Evolutionary conservation across 2,888 invertebrate species (phyloP).

Genomic region (Acleris holmiana): DNA sequence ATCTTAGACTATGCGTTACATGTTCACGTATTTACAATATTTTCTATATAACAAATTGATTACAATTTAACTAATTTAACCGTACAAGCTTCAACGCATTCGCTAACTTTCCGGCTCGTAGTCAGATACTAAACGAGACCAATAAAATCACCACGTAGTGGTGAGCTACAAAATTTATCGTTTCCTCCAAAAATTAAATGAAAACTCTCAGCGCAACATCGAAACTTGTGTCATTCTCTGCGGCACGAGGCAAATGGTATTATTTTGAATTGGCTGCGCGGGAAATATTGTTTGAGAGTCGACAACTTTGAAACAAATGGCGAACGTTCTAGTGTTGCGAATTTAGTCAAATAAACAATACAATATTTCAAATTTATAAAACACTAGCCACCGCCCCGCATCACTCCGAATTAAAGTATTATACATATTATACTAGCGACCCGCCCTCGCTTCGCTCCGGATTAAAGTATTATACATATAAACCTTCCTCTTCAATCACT

Average conservation of each 20-base stretch:
- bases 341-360: too few relatives aligned
- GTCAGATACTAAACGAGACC: constrained; percentile 12
- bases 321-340: not conserved
- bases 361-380: too few relatives aligned
- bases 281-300: constrained; percentile 7
- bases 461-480: too few relatives aligned
- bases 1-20: too few relatives aligned
- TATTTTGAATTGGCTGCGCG: constrained; percentile 12
- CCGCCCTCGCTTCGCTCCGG: too few relatives aligned
- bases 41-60: too few relatives aligned
- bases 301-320: constrained; percentile 1
- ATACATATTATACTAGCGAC: too few relatives aligned
- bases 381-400: too few relatives aligned
- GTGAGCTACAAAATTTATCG: constrained; percentile 6
- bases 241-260: not conserved
- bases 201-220: constrained; percentile 2
- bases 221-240: constrained; percentile 4
- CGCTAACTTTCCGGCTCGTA: not conserved
- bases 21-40: too few relatives aligned
- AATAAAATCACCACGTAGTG: constrained; percentile 10
- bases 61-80: too few relatives aligned
- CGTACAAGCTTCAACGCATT: not conserved
- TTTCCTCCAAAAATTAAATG: constrained; percentile 12
- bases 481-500: too few relatives aligned
- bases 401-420: too few relatives aligned